Evolutionary conservation across 2,888 invertebrate genomes (phyloP).

Genomic region (Stramonita haemastoma): DNA sequence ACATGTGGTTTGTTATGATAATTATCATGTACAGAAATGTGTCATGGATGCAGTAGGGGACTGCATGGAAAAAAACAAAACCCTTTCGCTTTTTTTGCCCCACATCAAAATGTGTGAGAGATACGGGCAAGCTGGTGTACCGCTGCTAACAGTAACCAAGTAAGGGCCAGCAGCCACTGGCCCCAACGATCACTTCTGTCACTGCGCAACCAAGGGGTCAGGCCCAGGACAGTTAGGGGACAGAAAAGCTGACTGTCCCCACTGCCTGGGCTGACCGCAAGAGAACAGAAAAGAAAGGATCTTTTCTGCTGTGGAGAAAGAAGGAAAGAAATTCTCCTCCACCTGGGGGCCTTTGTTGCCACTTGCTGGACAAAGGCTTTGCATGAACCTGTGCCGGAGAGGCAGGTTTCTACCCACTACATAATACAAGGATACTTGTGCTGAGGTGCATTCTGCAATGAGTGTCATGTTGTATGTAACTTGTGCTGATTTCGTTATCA

Average conservation of each 20-base stretch:
- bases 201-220: conserved; percentile 18
- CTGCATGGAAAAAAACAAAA: background rate
- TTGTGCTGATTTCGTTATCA: background rate
- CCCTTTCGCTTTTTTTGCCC: conserved; percentile 15
- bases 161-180: background rate
- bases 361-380: background rate
- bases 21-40: conserved; percentile 31
- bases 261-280: background rate
- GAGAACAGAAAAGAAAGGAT: background rate
- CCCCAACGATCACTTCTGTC: conserved; percentile 5
- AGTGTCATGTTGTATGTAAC: background rate
- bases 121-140: conserved; percentile 4
- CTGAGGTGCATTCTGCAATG: background rate
- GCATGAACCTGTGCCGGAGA: background rate
- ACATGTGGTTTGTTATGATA: background rate
- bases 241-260: conserved; percentile 29
- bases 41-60: background rate
- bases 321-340: too few species aligned
- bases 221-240: background rate
- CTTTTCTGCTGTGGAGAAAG: background rate
- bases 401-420: background rate
- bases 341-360: background rate
- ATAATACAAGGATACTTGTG: background rate
- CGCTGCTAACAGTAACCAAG: conserved; percentile 3
- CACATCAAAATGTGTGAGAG: background rate